A percentile compares a stretch with the other conserved stretches of the same genome.
phyloP scores from a whole-genome alignment of 2,113 vertebrate genomes.

The Hydrolagus affinis region DNA sequence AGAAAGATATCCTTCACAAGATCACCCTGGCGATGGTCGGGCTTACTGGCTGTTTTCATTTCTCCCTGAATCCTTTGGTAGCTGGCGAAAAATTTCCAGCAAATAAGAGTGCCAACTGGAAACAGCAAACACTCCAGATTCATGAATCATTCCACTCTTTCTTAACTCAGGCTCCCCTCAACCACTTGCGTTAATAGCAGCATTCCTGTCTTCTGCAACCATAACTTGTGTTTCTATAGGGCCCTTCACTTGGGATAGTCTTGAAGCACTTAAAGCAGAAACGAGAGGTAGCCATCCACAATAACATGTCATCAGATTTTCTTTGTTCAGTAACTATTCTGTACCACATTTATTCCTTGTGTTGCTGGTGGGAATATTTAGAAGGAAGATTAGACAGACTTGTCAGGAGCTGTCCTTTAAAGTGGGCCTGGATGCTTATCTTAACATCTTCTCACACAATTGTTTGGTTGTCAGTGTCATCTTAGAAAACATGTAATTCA shows the following conservation, averaged over 20 bases:
- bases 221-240: too few relatives aligned
- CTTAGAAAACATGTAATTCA: neutral
- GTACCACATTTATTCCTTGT: neutral
- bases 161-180: neutral
- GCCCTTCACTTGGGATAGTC: too few relatives aligned
- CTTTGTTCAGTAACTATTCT: neutral
- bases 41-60: too few relatives aligned
- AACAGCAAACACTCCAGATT: neutral
- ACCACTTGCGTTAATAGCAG: neutral
- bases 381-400: neutral
- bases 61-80: too few relatives aligned
- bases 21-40: too few relatives aligned
- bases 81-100: too few relatives aligned
- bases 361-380: neutral
- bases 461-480: too few relatives aligned
- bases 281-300: neutral
- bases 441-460: neutral
- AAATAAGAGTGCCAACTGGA: too few relatives aligned
- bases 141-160: neutral
- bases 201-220: neutral
- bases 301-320: neutral
- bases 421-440: neutral
- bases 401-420: neutral
- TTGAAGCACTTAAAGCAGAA: too few relatives aligned
- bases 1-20: too few relatives aligned